Conservation (phyloP, 2,888 invertebrate species). For the Metellina segmentata region DNA sequence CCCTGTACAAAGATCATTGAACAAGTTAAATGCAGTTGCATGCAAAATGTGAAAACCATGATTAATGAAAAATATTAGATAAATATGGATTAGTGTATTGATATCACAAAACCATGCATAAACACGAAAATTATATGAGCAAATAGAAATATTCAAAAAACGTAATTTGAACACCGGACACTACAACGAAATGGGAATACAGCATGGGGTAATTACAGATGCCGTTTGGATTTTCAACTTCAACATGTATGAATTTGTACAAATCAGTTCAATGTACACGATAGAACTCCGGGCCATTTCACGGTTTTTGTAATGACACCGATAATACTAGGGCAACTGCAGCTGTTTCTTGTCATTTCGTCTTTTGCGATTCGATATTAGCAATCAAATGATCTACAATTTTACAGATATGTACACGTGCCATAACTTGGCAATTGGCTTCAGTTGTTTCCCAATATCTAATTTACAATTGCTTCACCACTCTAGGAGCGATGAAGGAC, state of each 20-base stretch:
- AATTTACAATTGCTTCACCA: conserved; percentile 51
- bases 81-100: conserved; percentile 47
- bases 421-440: conserved; percentile 69
- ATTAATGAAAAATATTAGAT: conserved; percentile 17
- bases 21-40: conserved; percentile 19
- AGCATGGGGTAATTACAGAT: conserved; percentile 72
- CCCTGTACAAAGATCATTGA: neutral
- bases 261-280: conserved; percentile 66
- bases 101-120: conserved; percentile 74
- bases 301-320: conserved; percentile 48
- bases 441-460: conserved; percentile 35
- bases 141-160: conserved; percentile 73
- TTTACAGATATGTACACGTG: conserved; percentile 74
- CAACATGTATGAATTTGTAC: conserved; percentile 71
- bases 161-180: conserved; percentile 59
- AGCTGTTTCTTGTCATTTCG: conserved; percentile 33
- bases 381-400: conserved; percentile 63
- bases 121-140: conserved; percentile 72
- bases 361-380: conserved; percentile 24
- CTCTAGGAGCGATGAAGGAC: conserved; percentile 62
- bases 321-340: conserved; percentile 72
- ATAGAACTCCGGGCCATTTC: conserved; percentile 59
- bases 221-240: conserved; percentile 55
- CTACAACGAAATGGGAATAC: conserved; percentile 57
- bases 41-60: neutral